Conservation (phyloP, 2,888 invertebrate genomes). For the Macroteleia sp. region DNA sequence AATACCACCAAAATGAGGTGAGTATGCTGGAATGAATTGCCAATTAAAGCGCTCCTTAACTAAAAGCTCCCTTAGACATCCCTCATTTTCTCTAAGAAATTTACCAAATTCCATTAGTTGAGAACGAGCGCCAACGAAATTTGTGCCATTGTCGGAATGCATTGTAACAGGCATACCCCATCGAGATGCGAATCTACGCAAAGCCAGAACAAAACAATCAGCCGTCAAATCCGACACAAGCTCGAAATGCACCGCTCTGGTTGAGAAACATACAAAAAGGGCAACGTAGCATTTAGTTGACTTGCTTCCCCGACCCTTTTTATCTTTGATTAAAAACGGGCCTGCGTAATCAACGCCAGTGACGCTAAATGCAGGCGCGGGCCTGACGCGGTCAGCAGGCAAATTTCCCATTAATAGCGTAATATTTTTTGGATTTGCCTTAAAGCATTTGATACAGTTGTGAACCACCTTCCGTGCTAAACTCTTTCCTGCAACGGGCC, state of each 20-base stretch:
- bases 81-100: not conserved
- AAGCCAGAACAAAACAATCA: constrained; percentile 66
- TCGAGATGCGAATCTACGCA: constrained; percentile 25
- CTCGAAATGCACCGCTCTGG: not conserved
- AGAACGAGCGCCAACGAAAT: constrained; percentile 62
- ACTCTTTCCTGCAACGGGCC: not conserved
- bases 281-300: constrained; percentile 57
- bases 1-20: constrained; percentile 22
- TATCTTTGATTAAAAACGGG: constrained; percentile 59
- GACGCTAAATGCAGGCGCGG: constrained; percentile 51
- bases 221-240: constrained; percentile 59
- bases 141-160: constrained; percentile 70
- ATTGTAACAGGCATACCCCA: constrained; percentile 66
- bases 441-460: constrained; percentile 55
- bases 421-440: constrained; percentile 37
- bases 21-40: constrained; percentile 20
- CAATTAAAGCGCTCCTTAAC: not conserved
- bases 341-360: constrained; percentile 68
- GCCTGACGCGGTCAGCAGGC: constrained; percentile 61
- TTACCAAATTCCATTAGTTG: not conserved
- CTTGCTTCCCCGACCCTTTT: constrained; percentile 55
- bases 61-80: not conserved
- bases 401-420: constrained; percentile 68
- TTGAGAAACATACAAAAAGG: constrained; percentile 34
- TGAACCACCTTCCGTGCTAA: not conserved